phyloP scores from a whole-genome alignment of 1,140 invertebrate species.

The Megalonaias nervosa region DNA sequence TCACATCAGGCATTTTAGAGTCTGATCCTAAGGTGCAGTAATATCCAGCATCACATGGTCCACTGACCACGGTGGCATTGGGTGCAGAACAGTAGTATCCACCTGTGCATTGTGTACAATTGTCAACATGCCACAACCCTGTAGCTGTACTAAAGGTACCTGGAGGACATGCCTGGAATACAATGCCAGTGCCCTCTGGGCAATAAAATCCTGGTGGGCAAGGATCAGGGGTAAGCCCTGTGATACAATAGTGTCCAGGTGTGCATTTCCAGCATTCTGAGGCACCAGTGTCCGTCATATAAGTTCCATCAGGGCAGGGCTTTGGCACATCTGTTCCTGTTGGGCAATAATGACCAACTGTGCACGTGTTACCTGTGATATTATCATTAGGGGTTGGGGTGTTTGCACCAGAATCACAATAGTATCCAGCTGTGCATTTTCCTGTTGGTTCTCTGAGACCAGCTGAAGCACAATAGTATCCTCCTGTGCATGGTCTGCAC shows the following conservation, averaged over 20 bases:
- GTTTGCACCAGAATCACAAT: constrained; percentile 49
- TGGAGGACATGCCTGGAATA: constrained; percentile 62
- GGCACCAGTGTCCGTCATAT: constrained; percentile 61
- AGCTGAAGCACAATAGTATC: constrained; percentile 62
- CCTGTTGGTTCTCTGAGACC: constrained; percentile 61
- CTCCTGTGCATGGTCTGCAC: constrained; percentile 59
- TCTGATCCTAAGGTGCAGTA: constrained; percentile 64
- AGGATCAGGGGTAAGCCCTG: constrained; percentile 53
- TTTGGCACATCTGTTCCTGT: constrained; percentile 54
- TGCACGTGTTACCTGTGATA: constrained; percentile 50
- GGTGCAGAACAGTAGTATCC: constrained; percentile 59
- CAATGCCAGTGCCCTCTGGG: constrained; percentile 58
- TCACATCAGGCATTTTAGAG: constrained; percentile 55
- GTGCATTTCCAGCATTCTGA: constrained; percentile 62
- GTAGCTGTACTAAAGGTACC: constrained; percentile 60
- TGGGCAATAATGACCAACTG: constrained; percentile 63
- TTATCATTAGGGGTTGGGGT: constrained; percentile 56
- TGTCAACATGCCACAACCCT: constrained; percentile 49
- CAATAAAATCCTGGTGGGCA: constrained; percentile 66
- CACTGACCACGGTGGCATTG: constrained; percentile 54
- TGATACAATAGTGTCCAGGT: constrained; percentile 60
- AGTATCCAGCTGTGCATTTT: constrained; percentile 61
- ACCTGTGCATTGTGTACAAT: constrained; percentile 65
- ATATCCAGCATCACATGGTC: constrained; percentile 62
- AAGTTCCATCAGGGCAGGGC: constrained; percentile 62